Base-by-base conservation (phyloP, 2,888 invertebrate species). In the Sphaerophoria taeniata region DNA sequence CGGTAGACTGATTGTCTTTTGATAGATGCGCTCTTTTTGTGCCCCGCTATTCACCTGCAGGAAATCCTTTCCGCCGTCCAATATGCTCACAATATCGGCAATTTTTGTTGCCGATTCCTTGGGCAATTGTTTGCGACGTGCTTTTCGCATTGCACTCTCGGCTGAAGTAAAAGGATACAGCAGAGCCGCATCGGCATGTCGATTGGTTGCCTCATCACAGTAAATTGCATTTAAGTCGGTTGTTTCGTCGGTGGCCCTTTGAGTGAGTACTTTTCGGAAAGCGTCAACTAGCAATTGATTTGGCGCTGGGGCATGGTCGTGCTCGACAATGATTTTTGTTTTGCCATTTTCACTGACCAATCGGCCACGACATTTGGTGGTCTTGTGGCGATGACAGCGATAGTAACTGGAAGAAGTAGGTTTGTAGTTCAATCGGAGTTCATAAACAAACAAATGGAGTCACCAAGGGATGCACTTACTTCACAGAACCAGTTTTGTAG, bases 81-180 rank as follows among this genome's bases (percentile, higher is more conserved):
- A 73, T 12, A 88, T 84, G 49, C 87, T 82, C 6, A 88, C 88
- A 11, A 89, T 85, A 39, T 89, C 89, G 6, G 83, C 75, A 0
- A 89, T 80, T 45, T 75, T 88, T 5, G 88, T 87, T 12, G 88
- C 88, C 0, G 84, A 77, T 16, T 75, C 81, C 34, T 87, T 80
- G 6, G 89, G 89, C 0, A 89, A 69, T 76, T 88, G 87, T 56
- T 89, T 89, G 5, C 88, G 85, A 7, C 89, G 80, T 0, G 89
- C 89, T 72, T 89, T 89, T 4, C 89, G 77, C 89, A 89, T 89
- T 51, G 89, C 89, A 36, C 88, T 88, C 56, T 89, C 89, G 2
- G 89, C 89, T 12, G 87, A 87, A 0, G 79, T 80, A 60, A 89
- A 89, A 6, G 89, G 88, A 72, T 89, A 89, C 1, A 89, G 75